Base-by-base conservation (phyloP, 2,888 invertebrate genomes). In the Portevinia maculata region DNA sequence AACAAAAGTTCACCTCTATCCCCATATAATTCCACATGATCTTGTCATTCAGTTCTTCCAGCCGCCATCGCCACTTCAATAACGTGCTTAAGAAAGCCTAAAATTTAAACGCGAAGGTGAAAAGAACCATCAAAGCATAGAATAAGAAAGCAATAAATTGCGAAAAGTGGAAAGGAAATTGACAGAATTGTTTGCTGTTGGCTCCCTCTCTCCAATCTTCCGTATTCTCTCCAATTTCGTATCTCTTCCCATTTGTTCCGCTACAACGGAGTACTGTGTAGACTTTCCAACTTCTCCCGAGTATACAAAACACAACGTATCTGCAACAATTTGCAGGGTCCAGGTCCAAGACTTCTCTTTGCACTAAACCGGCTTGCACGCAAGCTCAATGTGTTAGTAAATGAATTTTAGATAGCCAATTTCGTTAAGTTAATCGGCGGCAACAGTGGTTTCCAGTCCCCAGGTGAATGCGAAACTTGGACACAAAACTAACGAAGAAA, bases 381-480 rank as follows among this genome's bases (percentile, higher is more conserved):
- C 48, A 44, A 28, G 21, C 48, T 55, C 13, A 32, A 15, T 13
- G 19, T 19, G 17, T 46, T 21, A 19, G 28, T 32, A 17, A 57
- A 28, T 55, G 55, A 59, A n/a, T n/a, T 67, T 65, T 70, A 60
- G 64, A 64, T 70, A 67, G 59, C 60, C 30, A 71, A 71, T 57
- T 71, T 83, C 83, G 83, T 83, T 81, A 46, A 81, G 76, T 81
- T 76, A 15, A 39, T 48, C 19, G 15, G 13, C 9, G n/a, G 6
- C 21, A 1, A n/a, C 2, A 41, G 15, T 11, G 34, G 30, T 28
- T 15, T 28, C 28, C 15, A 52, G 34, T 34, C 30, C 28, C 15
- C 59, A 62, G 48, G n/a, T 53, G 34, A 65, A 71, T 65, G 50
- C 60, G 78, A 60, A 76, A 59, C 62, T 55, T 73, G 67, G 37